Base-by-base conservation (phyloP, 2,113 vertebrate genomes). In the Baryphthengus martii region DNA sequence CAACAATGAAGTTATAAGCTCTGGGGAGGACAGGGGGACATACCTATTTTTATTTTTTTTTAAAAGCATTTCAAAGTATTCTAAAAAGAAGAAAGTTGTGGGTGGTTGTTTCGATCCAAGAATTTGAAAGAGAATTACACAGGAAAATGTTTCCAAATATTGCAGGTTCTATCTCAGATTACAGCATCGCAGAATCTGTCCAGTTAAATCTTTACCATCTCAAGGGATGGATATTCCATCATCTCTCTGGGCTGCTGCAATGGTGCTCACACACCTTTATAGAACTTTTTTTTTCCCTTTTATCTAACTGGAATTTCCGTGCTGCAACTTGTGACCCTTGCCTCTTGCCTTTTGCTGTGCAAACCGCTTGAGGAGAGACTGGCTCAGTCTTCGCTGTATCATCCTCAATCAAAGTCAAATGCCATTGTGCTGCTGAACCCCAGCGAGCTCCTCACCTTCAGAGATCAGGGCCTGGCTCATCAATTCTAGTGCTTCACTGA, bases 391-490 rank as follows among this genome's bases (percentile, higher is more conserved):
- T 58, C 44, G 44, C 45, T 8, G 1, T 19, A 28, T 70, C 37
- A 66, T 42, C 31, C 29, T 37, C 72, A 42, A 29, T 12, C 6
- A 0, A 9, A 70, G n/a, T 2, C 55, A 80, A 53, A n/a, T 19
- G 10, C 23, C 2, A 2, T 17, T 62, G 63, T 31, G 26, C 15
- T 11, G 5, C 55, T 3, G 7, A 87, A 77, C 24, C 44, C 66
- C 66, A 71, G 56, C 0, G 2, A 77, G 61, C 17, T 67, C 33
- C 70, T 71, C 26, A 25, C 0, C 0, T 31, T 47, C 11, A 59
- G 83, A 59, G 33, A 63, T 45, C 73, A 89, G 39, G 68, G 39
- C 56, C 73, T 42, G 29, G 29, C 61, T 86, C 68, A 59, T 67
- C 56, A 67, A 0, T 59, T 81, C 86, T 25, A n/a, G 65, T 15